Percentiles rank a stretch among this genome's conserved stretches.
These are phyloP conservation scores for Diorhabda sublineata DNA, from an alignment of 1,140 invertebrate species.

Conservation along the genomic window DNA sequence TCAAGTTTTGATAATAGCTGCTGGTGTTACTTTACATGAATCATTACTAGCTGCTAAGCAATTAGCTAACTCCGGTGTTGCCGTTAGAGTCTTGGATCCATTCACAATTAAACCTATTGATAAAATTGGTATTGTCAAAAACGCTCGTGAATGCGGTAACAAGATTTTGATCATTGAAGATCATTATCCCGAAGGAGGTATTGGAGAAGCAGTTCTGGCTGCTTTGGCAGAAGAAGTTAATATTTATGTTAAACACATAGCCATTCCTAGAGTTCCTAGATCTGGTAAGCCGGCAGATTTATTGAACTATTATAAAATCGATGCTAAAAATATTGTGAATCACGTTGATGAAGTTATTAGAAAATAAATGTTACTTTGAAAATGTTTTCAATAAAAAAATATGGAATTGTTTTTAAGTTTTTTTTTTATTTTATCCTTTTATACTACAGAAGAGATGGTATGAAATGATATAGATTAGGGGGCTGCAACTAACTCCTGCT, in stretches of 20 bases:
- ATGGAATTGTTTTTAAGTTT: too few species aligned
- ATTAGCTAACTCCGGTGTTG: conserved; percentile 64
- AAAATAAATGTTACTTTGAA: conserved; percentile 38
- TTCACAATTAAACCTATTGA: conserved; percentile 98
- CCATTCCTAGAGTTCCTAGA: conserved; percentile 81
- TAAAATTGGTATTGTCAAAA: conserved; percentile 64
- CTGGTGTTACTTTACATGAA: conserved; percentile 90
- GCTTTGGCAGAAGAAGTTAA: conserved; percentile 70
- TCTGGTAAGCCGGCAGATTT: conserved; percentile 84
- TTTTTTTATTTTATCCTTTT: too few species aligned
- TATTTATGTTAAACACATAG: conserved; percentile 77
- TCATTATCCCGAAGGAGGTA: conserved; percentile 92
- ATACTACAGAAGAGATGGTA: too few species aligned
- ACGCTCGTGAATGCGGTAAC: conserved; percentile 77
- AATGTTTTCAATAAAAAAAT: too few species aligned
- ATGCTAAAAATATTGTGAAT: conserved; percentile 70
- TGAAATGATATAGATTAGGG: too few species aligned
- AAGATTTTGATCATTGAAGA: conserved; percentile 93
- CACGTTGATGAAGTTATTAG: conserved; percentile 64
- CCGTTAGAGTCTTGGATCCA: conserved; percentile 81
- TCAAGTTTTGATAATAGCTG: conserved; percentile 81
- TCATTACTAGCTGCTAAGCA: conserved; percentile 79
- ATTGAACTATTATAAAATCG: conserved; percentile 86
- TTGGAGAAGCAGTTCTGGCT: conserved; percentile 90
- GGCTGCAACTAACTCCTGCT: too few species aligned